Evolutionary conservation across 2,797 vertebrate genomes (phyloP), one percentile per base, ranked within the genome.

Genomic region (Lagodon rhomboides): DNA sequence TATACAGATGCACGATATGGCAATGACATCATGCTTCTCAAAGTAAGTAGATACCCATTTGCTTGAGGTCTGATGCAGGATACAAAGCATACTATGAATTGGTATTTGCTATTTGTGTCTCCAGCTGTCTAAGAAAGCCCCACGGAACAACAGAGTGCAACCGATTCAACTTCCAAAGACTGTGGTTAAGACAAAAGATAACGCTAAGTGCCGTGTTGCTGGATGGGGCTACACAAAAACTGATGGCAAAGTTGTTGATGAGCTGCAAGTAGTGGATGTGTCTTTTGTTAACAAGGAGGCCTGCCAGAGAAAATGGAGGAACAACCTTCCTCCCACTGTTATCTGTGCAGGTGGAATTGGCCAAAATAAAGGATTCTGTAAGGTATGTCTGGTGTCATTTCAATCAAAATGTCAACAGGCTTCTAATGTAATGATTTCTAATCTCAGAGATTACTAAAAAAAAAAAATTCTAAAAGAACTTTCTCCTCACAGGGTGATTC

Each of bases 21-120:
- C 3, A 25, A 66, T 11, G 93, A 94, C 85, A 93, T 95, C 68
- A 90, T 93, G 92, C 87, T 94, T 58, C 86, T 95, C 44, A 88
- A 82, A 80, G 93, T 94, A 90, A 84, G 85, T 72, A 5, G 0
- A 70, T n/a, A 13, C 15, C 71, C 20, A 34, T 65, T 34, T 34
- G n/a, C 1, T n/a, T 4, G 58, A 27, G 3, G 4, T 4, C 7
- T 68, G 17, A 59, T 18, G 25, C 1, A 44, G 17, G 16, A 46
- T 38, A 9, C 34, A 3, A 59, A 18, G 2, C 4, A 18, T 61
- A 10, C 23, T 20, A 11, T 27, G 22, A 12, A 30, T 25, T 11
- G 15, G 5, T 17, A 8, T 4, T 50, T 17, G 1, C 12, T 43
- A 1, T 68, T 5, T 82, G 30, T 79, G 3, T 76, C 63, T 80